Percentiles rank a stretch among this genome's conserved stretches.
phyloP scores from a whole-genome alignment of 1,140 invertebrate genomes.

The Sinonovacula constricta region DNA sequence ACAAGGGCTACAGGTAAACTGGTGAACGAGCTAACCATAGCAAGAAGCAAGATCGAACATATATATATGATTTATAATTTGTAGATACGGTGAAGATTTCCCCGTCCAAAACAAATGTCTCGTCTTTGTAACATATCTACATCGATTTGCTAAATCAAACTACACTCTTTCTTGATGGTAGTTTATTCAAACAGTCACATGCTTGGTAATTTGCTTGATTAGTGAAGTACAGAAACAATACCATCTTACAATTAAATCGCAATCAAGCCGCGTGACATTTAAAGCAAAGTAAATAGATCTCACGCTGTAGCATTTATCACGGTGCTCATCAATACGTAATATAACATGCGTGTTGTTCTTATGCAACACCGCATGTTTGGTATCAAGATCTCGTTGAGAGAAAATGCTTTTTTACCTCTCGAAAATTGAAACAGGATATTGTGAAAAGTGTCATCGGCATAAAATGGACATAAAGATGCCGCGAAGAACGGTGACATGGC shows the following conservation, averaged over 20 bases:
- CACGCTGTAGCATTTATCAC: neutral
- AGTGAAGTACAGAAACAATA: no score
- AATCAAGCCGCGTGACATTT: no score
- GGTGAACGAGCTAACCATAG: no score
- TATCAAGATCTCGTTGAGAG: neutral
- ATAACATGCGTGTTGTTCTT: neutral
- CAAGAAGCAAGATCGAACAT: no score
- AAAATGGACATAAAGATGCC: neutral
- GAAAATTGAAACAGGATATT: neutral
- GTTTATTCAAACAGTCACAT: no score
- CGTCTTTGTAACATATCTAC: neutral
- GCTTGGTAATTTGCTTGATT: no score
- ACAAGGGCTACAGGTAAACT: no score
- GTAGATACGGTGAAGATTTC: no score
- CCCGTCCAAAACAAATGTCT: neutral
- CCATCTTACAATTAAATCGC: neutral
- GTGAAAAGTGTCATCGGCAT: neutral
- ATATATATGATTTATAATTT: no score
- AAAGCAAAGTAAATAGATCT: no score
- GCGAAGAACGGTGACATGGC: neutral
- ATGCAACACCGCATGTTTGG: neutral
- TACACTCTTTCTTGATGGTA: neutral
- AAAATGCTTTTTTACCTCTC: neutral
- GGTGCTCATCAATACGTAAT: neutral
- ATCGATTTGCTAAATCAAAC: neutral